These are phyloP conservation scores for Uropsilus gracilis DNA, from an alignment of 2,113 vertebrate genomes.

Conservation along the genomic window DNA sequence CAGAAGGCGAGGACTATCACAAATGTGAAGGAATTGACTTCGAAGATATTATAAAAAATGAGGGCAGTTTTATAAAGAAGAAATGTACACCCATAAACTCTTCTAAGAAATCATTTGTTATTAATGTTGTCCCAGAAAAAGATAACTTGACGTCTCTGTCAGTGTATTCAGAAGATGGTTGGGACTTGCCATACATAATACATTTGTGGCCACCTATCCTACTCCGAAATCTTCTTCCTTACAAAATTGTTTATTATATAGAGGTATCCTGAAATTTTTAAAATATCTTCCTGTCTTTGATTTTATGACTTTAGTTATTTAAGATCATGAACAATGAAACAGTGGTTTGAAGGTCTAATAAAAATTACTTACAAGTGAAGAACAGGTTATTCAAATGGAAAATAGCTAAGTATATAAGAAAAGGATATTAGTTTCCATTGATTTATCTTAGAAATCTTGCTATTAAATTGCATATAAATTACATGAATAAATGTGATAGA, in stretches of 20 bases:
- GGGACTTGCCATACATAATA: constrained; percentile 94
- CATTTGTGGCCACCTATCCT: constrained; percentile 96
- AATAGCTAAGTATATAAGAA: background rate
- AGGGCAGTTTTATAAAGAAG: constrained; percentile 86
- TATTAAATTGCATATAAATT: background rate
- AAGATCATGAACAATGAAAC: background rate
- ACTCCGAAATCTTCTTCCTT: constrained; percentile 96
- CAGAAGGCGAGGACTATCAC: constrained; percentile 84
- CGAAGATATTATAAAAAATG: constrained; percentile 88
- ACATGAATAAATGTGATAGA: background rate
- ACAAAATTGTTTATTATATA: constrained; percentile 90
- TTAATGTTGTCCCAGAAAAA: constrained; percentile 93
- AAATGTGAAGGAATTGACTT: constrained; percentile 93
- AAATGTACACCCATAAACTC: constrained; percentile 86
- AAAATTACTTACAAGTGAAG: background rate
- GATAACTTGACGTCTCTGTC: constrained; percentile 89
- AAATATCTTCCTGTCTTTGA: background rate
- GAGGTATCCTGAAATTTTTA: constrained; percentile 82
- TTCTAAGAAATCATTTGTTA: constrained; percentile 84
- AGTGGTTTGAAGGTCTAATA: background rate
- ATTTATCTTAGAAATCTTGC: constrained; percentile 1
- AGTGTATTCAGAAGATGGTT: constrained; percentile 89
- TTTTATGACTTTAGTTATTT: constrained; percentile 30
- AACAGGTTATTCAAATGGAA: background rate
- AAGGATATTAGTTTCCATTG: background rate